These are phyloP conservation scores for Spodoptera littoralis DNA, from an alignment of 2,888 invertebrate genomes.

Conservation along the genomic window DNA sequence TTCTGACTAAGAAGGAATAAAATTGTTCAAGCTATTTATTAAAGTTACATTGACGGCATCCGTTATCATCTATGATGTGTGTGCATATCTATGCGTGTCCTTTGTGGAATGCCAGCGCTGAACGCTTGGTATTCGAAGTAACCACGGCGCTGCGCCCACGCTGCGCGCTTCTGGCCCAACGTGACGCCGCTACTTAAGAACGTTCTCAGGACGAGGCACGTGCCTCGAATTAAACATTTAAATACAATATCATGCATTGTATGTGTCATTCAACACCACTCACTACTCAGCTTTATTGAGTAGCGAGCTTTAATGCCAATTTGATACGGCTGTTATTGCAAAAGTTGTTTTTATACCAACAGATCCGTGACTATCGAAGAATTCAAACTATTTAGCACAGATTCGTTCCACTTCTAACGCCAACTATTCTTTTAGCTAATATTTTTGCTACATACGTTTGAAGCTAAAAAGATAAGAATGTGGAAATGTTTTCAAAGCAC, in stretches of 20 bases:
- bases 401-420: slow-evolving; percentile 1
- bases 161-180: slow-evolving; percentile 21
- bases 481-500: too few species aligned
- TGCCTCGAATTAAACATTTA: slow-evolving; percentile 32
- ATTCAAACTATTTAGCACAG: slow-evolving; percentile 2
- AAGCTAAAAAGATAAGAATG: too few species aligned
- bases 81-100: slow-evolving; percentile 19
- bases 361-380: slow-evolving; percentile 8
- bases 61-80: slow-evolving; percentile 5
- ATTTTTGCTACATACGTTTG: too few species aligned
- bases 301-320: slow-evolving; percentile 6
- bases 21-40: too few species aligned
- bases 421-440: not conserved
- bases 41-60: not conserved
- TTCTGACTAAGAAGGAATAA: too few species aligned
- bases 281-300: slow-evolving; percentile 12
- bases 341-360: not conserved
- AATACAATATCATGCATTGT: slow-evolving; percentile 10
- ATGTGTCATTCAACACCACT: slow-evolving; percentile 24
- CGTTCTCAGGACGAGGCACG: slow-evolving; percentile 40
- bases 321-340: not conserved
- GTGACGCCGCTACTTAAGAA: slow-evolving; percentile 36
- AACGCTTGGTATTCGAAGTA: slow-evolving; percentile 35
- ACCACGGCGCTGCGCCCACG: slow-evolving; percentile 20
- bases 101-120: slow-evolving; percentile 23